Conservation (phyloP, 2,888 invertebrate species). For the Caenorhabditis panamensis region DNA sequence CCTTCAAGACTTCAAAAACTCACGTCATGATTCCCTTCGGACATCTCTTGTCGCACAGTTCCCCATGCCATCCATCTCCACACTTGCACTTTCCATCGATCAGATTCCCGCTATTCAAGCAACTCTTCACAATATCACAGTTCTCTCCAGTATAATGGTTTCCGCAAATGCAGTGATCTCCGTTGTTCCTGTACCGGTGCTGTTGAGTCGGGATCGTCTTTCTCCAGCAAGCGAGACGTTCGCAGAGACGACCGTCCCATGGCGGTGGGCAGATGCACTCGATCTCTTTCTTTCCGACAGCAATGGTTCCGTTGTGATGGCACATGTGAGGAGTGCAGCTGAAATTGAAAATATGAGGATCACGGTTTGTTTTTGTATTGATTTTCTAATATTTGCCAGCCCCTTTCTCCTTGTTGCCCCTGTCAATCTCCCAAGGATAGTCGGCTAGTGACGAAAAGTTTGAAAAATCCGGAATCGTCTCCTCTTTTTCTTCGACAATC, state of each 20-base stretch:
- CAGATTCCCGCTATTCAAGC: constrained; percentile 74
- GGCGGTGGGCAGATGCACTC: constrained; percentile 79
- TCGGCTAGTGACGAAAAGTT: constrained; percentile 6
- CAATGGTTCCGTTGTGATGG: constrained; percentile 76
- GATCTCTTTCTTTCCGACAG: constrained; percentile 74
- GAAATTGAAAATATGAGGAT: constrained; percentile 51
- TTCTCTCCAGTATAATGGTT: constrained; percentile 74
- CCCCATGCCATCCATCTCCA: constrained; percentile 76
- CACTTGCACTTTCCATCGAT: constrained; percentile 73
- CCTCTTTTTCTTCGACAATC: constrained; percentile 1
- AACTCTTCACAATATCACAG: constrained; percentile 72
- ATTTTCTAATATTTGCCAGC: too few relatives aligned
- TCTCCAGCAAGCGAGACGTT: constrained; percentile 79
- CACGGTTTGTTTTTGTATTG: too few relatives aligned
- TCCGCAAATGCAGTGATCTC: constrained; percentile 74
- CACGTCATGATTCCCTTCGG: constrained; percentile 74
- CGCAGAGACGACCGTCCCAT: constrained; percentile 79
- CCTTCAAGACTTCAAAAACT: too few relatives aligned
- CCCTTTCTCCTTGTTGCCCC: too few relatives aligned
- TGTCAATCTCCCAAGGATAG: too few relatives aligned
- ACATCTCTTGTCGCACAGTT: constrained; percentile 76
- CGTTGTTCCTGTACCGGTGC: constrained; percentile 66
- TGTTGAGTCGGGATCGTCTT: constrained; percentile 68
- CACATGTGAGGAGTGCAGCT: constrained; percentile 78
- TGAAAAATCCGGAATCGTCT: background rate